Evolutionary conservation across 2,888 invertebrate genomes (phyloP), one percentile per base, ranked within the genome.

Genomic region (Leucophenga montana): DNA sequence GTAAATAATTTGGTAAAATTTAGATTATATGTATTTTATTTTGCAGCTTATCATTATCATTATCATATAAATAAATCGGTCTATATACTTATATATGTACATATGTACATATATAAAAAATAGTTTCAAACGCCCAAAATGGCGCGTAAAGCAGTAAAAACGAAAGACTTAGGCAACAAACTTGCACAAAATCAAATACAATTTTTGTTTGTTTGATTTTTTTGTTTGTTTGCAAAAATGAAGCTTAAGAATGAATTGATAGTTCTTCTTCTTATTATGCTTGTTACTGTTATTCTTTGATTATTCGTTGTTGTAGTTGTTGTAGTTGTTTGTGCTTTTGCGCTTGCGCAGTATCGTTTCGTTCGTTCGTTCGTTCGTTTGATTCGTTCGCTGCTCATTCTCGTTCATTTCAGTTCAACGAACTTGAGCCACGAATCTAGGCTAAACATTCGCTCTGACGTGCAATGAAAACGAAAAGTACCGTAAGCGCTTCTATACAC

Each of bases 381-480:
- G 16, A 61, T 54, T 56, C 20, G 13, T 33, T 39, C 54, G 70
- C 31, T 69, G 20, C 66, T 54, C 39, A 33, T 54, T 50, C 48
- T 68, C 64, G 68, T 16, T 69, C 68, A 66, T 75, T 73, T 77
- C 82, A 85, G 88, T 88, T 89, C 89, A 88, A 85, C 88, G 89
- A 89, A 87, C 89, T 83, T 77, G 78, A 80, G 82, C 85, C 22
- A 82, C 79, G 85, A 89, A 89, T 89, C 88, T 89, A 89, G 89
- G 89, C 89, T 89, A 89, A 89, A 87, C 85, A 88, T 86, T 88
- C 85, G 88, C 85, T 87, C 85, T 83, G 83, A 86, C 88, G 85
- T 88, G 89, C 88, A 89, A 89, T 89, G 89, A 89, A 89, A 89
- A 87, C 87, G 89, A 89, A 89, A 89, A 88, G 89, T 88, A 88